A percentile compares a stretch with the other conserved stretches of the same genome.
Evolutionary conservation across 2,888 invertebrate genomes (phyloP).

Genomic region (Uloborus plumipes): DNA sequence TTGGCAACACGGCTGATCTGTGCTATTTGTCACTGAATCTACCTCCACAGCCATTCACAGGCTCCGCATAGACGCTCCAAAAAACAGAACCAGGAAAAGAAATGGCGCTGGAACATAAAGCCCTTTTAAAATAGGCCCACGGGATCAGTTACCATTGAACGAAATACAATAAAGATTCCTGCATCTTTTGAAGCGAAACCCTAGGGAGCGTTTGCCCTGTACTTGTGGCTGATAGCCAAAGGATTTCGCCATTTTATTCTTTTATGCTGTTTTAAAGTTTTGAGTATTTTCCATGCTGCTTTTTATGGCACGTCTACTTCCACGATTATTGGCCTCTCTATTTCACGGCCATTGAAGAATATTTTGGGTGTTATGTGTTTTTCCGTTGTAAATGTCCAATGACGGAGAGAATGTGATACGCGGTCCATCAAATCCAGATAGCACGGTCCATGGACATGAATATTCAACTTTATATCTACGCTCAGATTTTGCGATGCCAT

Average conservation of each 20-base stretch:
- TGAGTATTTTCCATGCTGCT: constrained; percentile 55
- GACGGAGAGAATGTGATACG: too few species aligned
- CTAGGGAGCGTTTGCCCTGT: constrained; percentile 41
- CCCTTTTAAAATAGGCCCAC: constrained; percentile 59
- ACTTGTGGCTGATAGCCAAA: constrained; percentile 45
- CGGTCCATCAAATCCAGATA: too few species aligned
- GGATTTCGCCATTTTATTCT: constrained; percentile 25
- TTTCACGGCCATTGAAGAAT: constrained; percentile 8
- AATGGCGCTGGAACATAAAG: constrained; percentile 55
- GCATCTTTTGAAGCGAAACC: constrained; percentile 25
- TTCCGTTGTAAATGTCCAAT: too few species aligned
- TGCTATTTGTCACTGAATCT: constrained; percentile 51
- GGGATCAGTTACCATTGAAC: constrained; percentile 57
- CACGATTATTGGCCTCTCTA: constrained; percentile 36
- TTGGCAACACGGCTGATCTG: constrained; percentile 1
- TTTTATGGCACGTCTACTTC: constrained; percentile 44
- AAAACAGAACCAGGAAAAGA: constrained; percentile 23
- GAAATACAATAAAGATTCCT: constrained; percentile 61
- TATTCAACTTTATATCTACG: too few species aligned
- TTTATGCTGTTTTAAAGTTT: constrained; percentile 62
- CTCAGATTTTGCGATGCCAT: too few species aligned
- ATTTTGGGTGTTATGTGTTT: not conserved
- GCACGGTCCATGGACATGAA: too few species aligned
- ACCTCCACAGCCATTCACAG: constrained; percentile 4
- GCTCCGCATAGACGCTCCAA: constrained; percentile 20